Base-by-base conservation (phyloP, 2,888 invertebrate species). In the Scaptomyza flava region DNA sequence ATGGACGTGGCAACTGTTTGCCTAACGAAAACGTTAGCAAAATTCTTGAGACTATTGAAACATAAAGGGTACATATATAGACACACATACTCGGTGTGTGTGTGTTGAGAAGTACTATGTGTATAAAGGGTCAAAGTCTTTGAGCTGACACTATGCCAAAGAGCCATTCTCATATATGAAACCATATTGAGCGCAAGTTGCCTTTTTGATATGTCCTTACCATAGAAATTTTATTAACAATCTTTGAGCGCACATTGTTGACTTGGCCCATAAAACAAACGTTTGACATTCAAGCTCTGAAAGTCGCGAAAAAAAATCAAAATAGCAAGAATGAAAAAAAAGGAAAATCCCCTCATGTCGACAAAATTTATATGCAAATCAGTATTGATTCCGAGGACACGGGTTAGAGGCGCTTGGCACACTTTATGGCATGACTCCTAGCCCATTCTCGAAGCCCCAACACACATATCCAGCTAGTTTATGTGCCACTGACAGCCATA, bases 331-430 rank as follows among this genome's bases (percentile, higher is more conserved):
- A 53, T 43, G 3, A 6, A 36, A 36, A 36, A 14, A 38, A 8
- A 38, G 14, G 51, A 66, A 45, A 51, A 38, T 42, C 58, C 45
- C 57, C 38, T 45, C 65, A 75, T 80, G 76, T 72, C 80, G 78
- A 68, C 66, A 77, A 74, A 67, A 86, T 86, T 83, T 81, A 81
- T 86, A 86, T 82, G 82, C 86, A 86, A 82, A 82, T 70, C 77
- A 82, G 72, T 86, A 82, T 82, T 76, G 82, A 82, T 82, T 83
- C 66, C 72, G 58, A 59, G 53, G 69, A 83, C 82, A 86, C 69
- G 83, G 74, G 83, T 74, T 83, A 82, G 83, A 82, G 86, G 86
- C 83, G 81, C 68, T 69, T 66, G 80, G 66, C 70, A 76, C 76
- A 68, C 72, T 81, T 81, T 85, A 77, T 81, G 80, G 63, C 48